phyloP scores from a whole-genome alignment of 2,888 invertebrate genomes.

The Neoascia interrupta region DNA sequence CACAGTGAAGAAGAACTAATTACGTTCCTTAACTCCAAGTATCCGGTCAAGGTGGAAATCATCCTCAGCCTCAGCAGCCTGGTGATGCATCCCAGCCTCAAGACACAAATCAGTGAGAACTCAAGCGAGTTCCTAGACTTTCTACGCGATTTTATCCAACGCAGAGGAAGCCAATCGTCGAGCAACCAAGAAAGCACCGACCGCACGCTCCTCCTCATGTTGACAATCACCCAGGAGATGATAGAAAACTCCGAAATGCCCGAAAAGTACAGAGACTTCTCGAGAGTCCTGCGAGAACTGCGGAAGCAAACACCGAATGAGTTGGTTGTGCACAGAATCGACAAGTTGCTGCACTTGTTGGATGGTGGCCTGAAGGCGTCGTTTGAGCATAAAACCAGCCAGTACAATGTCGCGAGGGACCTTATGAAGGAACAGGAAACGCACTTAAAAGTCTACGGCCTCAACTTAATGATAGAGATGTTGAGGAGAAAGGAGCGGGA shows the following conservation, averaged over 20 bases:
- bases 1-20: conserved; percentile 74
- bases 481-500: conserved; percentile 73
- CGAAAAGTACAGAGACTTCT: conserved; percentile 64
- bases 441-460: conserved; percentile 78
- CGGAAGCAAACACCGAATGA: conserved; percentile 62
- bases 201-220: conserved; percentile 71
- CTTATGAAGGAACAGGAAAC: conserved; percentile 75
- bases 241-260: conserved; percentile 71
- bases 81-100: conserved; percentile 75
- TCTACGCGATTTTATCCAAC: conserved; percentile 71
- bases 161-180: conserved; percentile 26
- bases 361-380: conserved; percentile 59
- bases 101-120: conserved; percentile 74
- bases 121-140: conserved; percentile 74
- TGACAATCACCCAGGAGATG: conserved; percentile 75
- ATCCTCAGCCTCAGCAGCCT: conserved; percentile 75
- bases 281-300: conserved; percentile 65
- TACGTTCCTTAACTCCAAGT: conserved; percentile 73
- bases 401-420: conserved; percentile 72
- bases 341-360: conserved; percentile 69
- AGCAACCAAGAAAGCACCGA: conserved; percentile 67
- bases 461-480: conserved; percentile 75
- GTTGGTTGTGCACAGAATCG: conserved; percentile 71
- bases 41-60: conserved; percentile 74
- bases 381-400: conserved; percentile 21